These are phyloP conservation scores for Sitta carolinensis DNA, from an alignment of 2,797 vertebrate genomes.

Conservation along the genomic window DNA sequence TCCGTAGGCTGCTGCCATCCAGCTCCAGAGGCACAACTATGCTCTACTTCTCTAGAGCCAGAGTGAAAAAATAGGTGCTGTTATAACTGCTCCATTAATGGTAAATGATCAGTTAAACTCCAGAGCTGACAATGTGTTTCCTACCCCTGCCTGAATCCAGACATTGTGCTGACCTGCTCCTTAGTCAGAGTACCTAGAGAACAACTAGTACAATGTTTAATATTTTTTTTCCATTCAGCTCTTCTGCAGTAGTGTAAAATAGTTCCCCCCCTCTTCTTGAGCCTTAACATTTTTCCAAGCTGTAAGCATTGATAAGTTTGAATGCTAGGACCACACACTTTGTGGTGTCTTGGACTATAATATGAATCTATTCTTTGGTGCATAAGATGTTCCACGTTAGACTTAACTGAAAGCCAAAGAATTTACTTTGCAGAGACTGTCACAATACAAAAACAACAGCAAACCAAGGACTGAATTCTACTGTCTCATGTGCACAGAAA, in stretches of 20 bases:
- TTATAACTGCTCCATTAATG: neutral
- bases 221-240: neutral
- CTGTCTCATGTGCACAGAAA: neutral
- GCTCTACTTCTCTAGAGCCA: constrained; percentile 23
- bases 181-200: neutral
- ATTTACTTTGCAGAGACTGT: neutral
- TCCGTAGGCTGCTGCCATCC: neutral
- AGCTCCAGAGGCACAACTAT: neutral
- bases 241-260: neutral
- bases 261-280: neutral
- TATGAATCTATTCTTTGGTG: constrained; percentile 31
- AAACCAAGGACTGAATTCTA: constrained; percentile 10
- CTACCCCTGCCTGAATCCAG: neutral
- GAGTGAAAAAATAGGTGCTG: neutral
- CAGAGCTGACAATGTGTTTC: neutral
- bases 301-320: neutral
- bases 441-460: neutral
- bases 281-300: constrained; percentile 27
- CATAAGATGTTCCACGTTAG: neutral
- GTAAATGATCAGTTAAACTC: neutral
- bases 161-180: neutral
- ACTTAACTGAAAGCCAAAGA: constrained; percentile 54
- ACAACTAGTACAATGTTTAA: neutral
- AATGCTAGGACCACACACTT: neutral
- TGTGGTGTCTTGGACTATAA: neutral